These are phyloP conservation scores for Scolopax rusticola DNA, from an alignment of 2,797 vertebrate genomes.

Conservation along the genomic window DNA sequence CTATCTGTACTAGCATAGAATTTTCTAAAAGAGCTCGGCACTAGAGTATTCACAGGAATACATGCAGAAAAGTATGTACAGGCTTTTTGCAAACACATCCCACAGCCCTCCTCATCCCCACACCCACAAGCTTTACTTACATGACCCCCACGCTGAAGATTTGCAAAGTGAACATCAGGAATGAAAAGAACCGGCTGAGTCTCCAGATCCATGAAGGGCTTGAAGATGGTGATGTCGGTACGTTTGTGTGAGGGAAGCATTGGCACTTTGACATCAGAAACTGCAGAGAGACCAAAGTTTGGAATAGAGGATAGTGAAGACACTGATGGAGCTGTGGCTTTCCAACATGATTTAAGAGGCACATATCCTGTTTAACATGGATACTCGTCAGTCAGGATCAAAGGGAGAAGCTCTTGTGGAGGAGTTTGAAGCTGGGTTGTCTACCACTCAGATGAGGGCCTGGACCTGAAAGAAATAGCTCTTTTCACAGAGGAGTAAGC, in stretches of 20 bases:
- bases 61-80: neutral
- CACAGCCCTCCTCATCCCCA: neutral
- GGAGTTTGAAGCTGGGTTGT: neutral
- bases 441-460: neutral
- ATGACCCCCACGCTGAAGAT: slow-evolving; percentile 89
- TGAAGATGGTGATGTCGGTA: slow-evolving; percentile 93
- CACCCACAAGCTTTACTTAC: slow-evolving; percentile 79
- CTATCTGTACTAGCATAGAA: neutral
- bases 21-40: neutral
- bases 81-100: neutral
- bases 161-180: slow-evolving; percentile 94
- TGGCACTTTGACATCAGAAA: slow-evolving; percentile 89
- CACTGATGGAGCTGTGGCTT: neutral
- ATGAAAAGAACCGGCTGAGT: slow-evolving; percentile 98
- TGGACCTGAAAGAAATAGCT: neutral
- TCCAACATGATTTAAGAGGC: neutral
- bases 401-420: neutral
- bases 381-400: neutral
- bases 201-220: slow-evolving; percentile 90
- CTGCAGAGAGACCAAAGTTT: slow-evolving; percentile 70
- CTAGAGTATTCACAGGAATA: neutral
- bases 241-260: slow-evolving; percentile 91
- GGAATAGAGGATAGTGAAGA: neutral
- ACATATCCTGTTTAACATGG: neutral
- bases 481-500: neutral